Base-by-base conservation (phyloP, 2,888 invertebrate genomes). In the Coremacera marginata region DNA sequence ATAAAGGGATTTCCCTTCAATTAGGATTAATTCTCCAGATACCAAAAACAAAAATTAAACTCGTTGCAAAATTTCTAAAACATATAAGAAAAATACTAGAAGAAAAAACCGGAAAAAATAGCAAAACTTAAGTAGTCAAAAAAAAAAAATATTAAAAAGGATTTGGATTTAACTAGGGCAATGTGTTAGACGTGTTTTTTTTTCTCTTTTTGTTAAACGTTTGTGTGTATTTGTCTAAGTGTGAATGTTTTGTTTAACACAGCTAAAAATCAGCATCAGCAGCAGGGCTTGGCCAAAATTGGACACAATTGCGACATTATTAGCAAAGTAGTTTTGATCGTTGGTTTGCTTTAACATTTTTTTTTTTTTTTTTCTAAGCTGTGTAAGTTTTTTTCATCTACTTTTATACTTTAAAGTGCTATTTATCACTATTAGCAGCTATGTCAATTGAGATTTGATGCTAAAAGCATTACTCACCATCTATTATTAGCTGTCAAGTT, bases 391-490 rank as follows among this genome's bases (percentile, higher is more conserved):
- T 19, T 34, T 37, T 80, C 75, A 79, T 72, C 72, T 75, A 78
- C 78, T 77, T 83, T 81, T 81, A 84, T 84, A 82, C 84, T 83
- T 81, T 81, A 84, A 84, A 85, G 83, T 84, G 83, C 83, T 82
- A 85, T 84, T 84, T 85, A 85, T 85, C 84, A 85, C 84, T 84
- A 84, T 85, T 84, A 84, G 80, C 83, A 84, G 37, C 60, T 49
- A 19, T 14, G 72, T 22, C 72, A 70, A 31, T 44, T 7, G 16
- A 31, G 27, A 63, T 63, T 31, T 63, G 63, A 11, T 63, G 34
- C 3, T 63, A 7, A 44, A 14, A 1, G 14, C 44, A 44, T 44
- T 44, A 37, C 37, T 37, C 8, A n/a, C n/a, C n/a, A n/a, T 37
- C 8, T 37, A 37, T 37, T 4, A 37, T 8, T 1, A 7, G 44